Conservation (phyloP, 2,888 invertebrate species). For the Flexamia atlantica region DNA sequence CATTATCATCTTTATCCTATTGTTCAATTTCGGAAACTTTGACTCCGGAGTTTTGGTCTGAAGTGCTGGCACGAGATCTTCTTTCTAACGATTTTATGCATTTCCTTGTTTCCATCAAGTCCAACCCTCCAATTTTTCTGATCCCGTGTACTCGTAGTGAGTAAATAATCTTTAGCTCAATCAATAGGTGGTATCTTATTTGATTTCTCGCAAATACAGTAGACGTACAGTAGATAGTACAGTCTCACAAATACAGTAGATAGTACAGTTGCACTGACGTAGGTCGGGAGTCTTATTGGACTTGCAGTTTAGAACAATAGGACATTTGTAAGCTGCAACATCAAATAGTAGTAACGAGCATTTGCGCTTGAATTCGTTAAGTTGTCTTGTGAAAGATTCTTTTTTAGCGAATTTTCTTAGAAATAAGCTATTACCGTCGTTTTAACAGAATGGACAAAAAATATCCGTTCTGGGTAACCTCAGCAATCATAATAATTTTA, state of each 20-base stretch:
- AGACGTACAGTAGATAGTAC: too few species aligned
- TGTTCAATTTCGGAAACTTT: conserved; percentile 27
- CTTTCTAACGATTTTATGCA: conserved; percentile 20
- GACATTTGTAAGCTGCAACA: conserved; percentile 37
- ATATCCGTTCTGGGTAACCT: too few species aligned
- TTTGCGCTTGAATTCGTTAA: conserved; percentile 32
- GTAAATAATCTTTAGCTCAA: conserved; percentile 38
- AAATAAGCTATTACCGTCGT: too few species aligned
- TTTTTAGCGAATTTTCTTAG: too few species aligned
- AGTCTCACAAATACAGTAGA: conserved; percentile 33
- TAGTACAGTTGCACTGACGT: conserved; percentile 4
- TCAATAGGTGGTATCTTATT: conserved; percentile 29
- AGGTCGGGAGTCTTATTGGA: conserved; percentile 16
- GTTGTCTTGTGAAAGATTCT: conserved; percentile 17
- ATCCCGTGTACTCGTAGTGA: conserved; percentile 25
- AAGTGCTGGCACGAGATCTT: conserved; percentile 18
- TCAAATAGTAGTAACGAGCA: conserved; percentile 29
- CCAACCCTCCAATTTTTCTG: conserved; percentile 41
- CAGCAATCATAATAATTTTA: too few species aligned
- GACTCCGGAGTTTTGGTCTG: neutral
- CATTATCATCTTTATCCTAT: too few species aligned
- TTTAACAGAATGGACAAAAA: too few species aligned
- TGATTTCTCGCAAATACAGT: too few species aligned
- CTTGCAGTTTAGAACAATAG: conserved; percentile 1
- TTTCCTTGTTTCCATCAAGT: conserved; percentile 38